phyloP scores from a whole-genome alignment of 2,888 invertebrate species.

The Dichetophora obliterata region DNA sequence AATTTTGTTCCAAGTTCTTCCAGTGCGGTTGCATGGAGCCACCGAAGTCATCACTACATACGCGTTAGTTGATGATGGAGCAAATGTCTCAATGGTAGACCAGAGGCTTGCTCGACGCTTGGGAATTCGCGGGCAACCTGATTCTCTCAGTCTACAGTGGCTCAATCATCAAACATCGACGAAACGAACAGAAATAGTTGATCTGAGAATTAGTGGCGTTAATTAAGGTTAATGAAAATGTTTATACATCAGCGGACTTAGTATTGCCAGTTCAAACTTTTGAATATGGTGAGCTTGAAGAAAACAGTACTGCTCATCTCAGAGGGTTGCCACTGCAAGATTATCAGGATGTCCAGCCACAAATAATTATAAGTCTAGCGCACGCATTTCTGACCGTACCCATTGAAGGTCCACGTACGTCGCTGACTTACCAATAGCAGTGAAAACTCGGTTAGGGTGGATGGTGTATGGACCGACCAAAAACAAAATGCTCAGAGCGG shows the following conservation, averaged over 20 bases:
- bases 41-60: neutral
- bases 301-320: neutral
- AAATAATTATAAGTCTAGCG: too few relatives aligned
- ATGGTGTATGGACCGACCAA: neutral
- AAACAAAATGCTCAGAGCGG: neutral
- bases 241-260: neutral
- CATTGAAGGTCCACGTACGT: too few relatives aligned
- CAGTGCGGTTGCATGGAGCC: neutral
- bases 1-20: neutral
- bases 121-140: neutral
- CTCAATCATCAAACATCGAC: neutral
- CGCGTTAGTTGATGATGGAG: conserved; percentile 1
- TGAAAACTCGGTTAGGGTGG: too few relatives aligned
- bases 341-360: too few relatives aligned
- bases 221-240: neutral
- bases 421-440: too few relatives aligned
- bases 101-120: neutral
- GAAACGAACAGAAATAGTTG: neutral
- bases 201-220: neutral
- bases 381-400: too few relatives aligned
- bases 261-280: neutral
- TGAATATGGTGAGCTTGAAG: neutral
- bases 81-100: neutral
- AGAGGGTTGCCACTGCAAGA: neutral
- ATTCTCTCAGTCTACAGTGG: neutral